Conservation (phyloP, 2,888 invertebrate species). For the Labia minor region DNA sequence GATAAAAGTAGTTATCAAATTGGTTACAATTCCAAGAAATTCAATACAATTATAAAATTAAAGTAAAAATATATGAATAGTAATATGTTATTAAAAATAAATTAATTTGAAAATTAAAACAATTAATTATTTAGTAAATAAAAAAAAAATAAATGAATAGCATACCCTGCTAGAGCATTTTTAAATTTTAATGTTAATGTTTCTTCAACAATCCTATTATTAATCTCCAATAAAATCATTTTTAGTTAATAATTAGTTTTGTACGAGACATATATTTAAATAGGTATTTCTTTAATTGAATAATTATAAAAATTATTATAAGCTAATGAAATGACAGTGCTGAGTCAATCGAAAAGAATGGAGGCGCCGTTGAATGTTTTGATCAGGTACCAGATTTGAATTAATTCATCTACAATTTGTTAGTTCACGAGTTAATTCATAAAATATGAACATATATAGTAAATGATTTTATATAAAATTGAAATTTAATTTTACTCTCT, state of each 20-base stretch:
- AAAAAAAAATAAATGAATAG: conserved; percentile 14
- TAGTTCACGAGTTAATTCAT: too few species aligned
- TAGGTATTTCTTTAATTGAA: not conserved
- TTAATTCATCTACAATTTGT: too few species aligned
- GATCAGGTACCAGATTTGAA: too few species aligned
- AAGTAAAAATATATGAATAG: not conserved
- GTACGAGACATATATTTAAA: conserved; percentile 13
- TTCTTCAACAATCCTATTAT: conserved; percentile 98
- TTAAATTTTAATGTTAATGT: conserved; percentile 89
- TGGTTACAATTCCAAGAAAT: not conserved
- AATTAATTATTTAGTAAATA: conserved; percentile 18
- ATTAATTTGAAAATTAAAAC: conserved; percentile 15
- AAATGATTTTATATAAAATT: too few species aligned
- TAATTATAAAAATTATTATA: too few species aligned
- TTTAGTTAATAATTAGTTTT: conserved; percentile 34
- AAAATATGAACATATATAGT: too few species aligned
- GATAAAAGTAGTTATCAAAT: not conserved
- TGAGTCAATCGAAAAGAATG: not conserved
- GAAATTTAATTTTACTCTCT: too few species aligned
- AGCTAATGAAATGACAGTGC: not conserved
- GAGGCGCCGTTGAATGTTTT: not conserved
- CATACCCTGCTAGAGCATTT: conserved; percentile 93
- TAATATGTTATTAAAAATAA: not conserved
- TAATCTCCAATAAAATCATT: conserved; percentile 97
- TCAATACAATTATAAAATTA: not conserved